Evolutionary conservation across 2,797 vertebrate genomes (phyloP), one percentile per base, ranked within the genome.

Genomic region (Spizella passerina): DNA sequence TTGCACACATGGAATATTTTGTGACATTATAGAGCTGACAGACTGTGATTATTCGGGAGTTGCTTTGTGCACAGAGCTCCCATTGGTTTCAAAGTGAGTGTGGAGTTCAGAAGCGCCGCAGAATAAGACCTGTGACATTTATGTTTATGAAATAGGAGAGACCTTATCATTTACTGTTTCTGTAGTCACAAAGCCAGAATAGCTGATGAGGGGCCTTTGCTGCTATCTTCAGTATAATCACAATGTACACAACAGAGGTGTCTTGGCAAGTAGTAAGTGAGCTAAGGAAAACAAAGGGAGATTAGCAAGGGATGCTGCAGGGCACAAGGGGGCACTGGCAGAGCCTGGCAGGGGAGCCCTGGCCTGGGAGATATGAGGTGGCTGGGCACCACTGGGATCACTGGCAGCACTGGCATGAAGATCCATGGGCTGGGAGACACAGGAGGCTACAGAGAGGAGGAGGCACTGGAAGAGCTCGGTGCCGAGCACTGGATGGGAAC

Each of bases 131-230:
- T 68, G 43, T 96, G 95, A 97, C 96, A 96, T 96, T 97, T 97
- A 95, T 96, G 92, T 92, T 96, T 97, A 96, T 96, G 94, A 97
- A 96, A 92, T 92, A 96, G 92, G 90, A 95, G 95, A 96, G 96
- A 94, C 90, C 93, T 96, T 96, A 96, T 94, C 93, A 93, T 92
- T 86, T 89, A 78, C 86, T 89, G 79, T 83, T 93, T 92, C 82
- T 94, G 86, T 93, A 97, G 92, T 81, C 90, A 91, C 92, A 94
- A 94, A 95, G 78, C 81, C 75, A 57, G 94, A 95, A 96, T 93
- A 96, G 86, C 88, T 96, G 95, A 96, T 96, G 88, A 95, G 92
- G 59, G 88, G 81, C 72, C 86, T 88, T 95, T 71, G 64, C 75
- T 32, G 17, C 64, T 90, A 85, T 96, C 94, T 92, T 80, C 75